Evolutionary conservation across 2,797 vertebrate species (phyloP).

Genomic region (Phalloptychus januarius): DNA sequence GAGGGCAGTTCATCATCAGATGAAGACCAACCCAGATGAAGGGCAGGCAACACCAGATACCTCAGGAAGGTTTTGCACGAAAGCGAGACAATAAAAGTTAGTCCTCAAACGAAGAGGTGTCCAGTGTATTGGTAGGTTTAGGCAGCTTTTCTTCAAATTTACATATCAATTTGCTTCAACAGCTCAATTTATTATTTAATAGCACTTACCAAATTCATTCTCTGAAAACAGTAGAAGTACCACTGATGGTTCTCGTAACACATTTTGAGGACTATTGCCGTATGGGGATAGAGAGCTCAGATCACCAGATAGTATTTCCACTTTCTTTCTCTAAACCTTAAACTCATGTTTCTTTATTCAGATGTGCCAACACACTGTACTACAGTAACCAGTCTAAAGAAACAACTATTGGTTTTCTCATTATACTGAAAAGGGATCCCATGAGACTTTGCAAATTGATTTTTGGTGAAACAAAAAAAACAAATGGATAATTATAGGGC

Average conservation of each 20-base stretch:
- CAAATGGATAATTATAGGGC: not conserved
- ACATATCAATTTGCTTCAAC: not conserved
- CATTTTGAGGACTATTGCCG: not conserved
- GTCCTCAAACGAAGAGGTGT: not conserved
- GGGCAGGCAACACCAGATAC: not conserved
- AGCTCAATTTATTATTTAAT: not conserved
- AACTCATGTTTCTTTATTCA: not conserved
- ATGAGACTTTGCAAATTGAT: constrained; percentile 17
- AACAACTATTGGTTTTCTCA: not conserved
- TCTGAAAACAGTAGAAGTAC: not conserved
- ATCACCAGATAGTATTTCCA: not conserved
- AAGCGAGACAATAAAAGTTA: not conserved
- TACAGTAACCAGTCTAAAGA: not conserved
- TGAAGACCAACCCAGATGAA: not conserved
- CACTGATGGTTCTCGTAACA: not conserved
- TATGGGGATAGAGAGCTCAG: not conserved
- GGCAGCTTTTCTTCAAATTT: not conserved
- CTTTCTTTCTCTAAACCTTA: not conserved
- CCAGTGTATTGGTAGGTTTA: too few relatives aligned
- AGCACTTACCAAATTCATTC: not conserved
- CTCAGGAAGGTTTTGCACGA: not conserved
- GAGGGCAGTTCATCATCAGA: not conserved
- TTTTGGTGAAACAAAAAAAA: not conserved
- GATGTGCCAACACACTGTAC: not conserved
- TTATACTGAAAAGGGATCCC: constrained; percentile 9